Evolutionary conservation across 1,140 invertebrate species (phyloP), one percentile per base, ranked within the genome.

Genomic region (Tetragonula clypearis): DNA sequence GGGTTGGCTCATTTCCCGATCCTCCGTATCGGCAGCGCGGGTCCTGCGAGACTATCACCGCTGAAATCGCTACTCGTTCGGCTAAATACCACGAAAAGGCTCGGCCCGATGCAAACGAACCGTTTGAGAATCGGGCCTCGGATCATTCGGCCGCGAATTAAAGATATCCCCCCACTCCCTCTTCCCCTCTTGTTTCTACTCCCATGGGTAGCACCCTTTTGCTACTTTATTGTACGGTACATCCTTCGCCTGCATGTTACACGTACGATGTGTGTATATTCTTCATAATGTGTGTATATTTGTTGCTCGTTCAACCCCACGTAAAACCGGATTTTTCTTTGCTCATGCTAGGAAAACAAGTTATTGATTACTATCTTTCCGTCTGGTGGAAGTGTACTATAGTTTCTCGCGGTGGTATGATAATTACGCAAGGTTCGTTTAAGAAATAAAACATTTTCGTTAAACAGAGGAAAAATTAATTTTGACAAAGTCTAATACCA

Each of bases 91-190:
- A 72, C 75, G 84, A 72, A 82, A 82, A 66, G 23, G 76, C 60
- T 86, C 86, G 88, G 83, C 82, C 41, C 41, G 86, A 88, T 91
- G 91, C 90, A 92, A 92, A 92, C 91, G 90, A 92, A 90, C 88
- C 90, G 90, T 89, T 90, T 84, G 79, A 79, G 88, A 89, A 90
- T 91, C 90, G 86, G 73, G 76, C 86, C 30, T 83, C 75, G 79
- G 77, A 81, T 84, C 85, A 84, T 74, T 41, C 85, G 83, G 35
- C 88, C 86, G 79, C 83, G 89, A 91, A 90, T 87, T 88, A 85
- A 90, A 81, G 82, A 86, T 71, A 58, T 71, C 41, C 26, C 26
- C n/a, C 66, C 1, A 49, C 41, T 8, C 5, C 56, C 23, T 30
- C 35, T 17, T 12, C 12, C 71, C n/a, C 15, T 17, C 41, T 2